Conservation (phyloP, 2,888 invertebrate species). For the Hydrotaea cyrtoneurina region DNA sequence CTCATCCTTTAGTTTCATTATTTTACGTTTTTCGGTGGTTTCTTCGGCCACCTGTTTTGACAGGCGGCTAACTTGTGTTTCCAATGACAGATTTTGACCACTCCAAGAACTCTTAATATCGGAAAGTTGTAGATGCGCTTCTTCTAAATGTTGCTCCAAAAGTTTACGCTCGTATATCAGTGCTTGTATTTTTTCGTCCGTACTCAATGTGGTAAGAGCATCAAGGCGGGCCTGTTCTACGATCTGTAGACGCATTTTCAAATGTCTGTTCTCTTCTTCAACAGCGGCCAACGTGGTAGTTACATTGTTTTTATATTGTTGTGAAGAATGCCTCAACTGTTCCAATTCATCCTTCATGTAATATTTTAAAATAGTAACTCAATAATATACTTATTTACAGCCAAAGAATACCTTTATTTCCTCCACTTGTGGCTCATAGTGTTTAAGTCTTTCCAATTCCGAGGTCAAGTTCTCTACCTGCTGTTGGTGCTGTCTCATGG, state of each 20-base stretch:
- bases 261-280: conserved; percentile 88
- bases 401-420: conserved; percentile 83
- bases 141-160: conserved; percentile 89
- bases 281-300: conserved; percentile 87
- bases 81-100: conserved; percentile 92
- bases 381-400: no score
- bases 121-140: conserved; percentile 91
- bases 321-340: conserved; percentile 87
- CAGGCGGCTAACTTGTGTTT: conserved; percentile 93
- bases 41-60: conserved; percentile 93
- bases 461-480: conserved; percentile 84
- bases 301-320: conserved; percentile 86
- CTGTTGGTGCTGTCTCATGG: conserved; percentile 83
- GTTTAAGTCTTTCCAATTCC: conserved; percentile 84
- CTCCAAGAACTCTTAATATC: conserved; percentile 97
- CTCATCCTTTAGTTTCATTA: conserved; percentile 86
- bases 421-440: conserved; percentile 85
- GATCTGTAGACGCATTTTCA: conserved; percentile 82
- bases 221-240: conserved; percentile 78
- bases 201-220: conserved; percentile 72
- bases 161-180: conserved; percentile 84
- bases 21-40: conserved; percentile 89
- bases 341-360: conserved; percentile 88
- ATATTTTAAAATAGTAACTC: no score
- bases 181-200: conserved; percentile 83